Base-by-base conservation (phyloP, 2,113 vertebrate species). In the Halcyon senegalensis region DNA sequence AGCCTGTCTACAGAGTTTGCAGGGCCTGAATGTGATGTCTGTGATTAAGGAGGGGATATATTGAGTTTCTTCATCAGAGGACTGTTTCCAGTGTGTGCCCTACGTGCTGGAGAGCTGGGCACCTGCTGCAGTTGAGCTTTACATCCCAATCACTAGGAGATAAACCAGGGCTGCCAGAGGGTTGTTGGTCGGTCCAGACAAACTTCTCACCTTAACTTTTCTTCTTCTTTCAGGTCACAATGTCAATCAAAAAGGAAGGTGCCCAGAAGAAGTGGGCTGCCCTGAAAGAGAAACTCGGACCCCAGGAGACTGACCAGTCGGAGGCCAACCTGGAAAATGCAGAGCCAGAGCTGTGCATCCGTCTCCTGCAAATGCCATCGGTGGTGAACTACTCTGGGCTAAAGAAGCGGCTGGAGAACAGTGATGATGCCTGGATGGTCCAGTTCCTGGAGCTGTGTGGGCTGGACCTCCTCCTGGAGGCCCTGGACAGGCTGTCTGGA, bases 331-430 rank as follows among this genome's bases (percentile, higher is more conserved):
- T 99, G 95, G 99, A 99, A 96, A 99, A 98, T 4, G 99, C 99
- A 0, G 99, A 99, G 56, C 98, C 99, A 0, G 99, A 99, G 97
- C 98, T 99, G n/a, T 99, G 99, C 97, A 99, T 99, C 96, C 98
- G 99, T 35, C 98, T 99, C 88, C 98, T 99, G 43, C 99, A 99
- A 85, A 98, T 99, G 72, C 99, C 99, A 6, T 99, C 99, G 0
- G 99, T 99, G 88, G 99, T 99, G 90, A 99, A 99, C 98, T 99
- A 99, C 97, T 99, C 99, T 0, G 99, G 99, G 30, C 98, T 99
- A 95, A 99, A 98, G 97, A 99, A 99, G 55, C 98, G 99, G 0
- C 98, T 99, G 97, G 99, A 99, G 95, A 98, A 98, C 96, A 99
- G 99, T 0, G 98, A 99, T 2, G 98, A 99, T 62, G 44, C 95